These are phyloP conservation scores for Falco novaeseelandiae DNA, from an alignment of 2,797 vertebrate genomes.

Conservation along the genomic window DNA sequence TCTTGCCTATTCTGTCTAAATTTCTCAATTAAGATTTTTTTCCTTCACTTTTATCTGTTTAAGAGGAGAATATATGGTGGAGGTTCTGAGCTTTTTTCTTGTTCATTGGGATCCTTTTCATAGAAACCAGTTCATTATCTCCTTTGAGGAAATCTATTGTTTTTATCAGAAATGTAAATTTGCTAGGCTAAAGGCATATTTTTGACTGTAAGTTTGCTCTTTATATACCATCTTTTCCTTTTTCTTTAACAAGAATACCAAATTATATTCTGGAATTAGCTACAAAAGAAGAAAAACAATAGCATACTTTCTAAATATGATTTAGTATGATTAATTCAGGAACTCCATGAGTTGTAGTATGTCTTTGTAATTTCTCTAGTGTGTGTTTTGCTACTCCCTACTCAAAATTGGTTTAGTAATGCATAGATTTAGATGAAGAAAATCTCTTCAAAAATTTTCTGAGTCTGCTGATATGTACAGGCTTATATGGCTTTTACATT, in stretches of 20 bases:
- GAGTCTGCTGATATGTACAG: background rate
- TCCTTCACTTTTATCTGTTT: background rate
- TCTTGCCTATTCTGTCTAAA: background rate
- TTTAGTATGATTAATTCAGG: background rate
- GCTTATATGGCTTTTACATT: background rate
- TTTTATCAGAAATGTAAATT: background rate
- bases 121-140: background rate
- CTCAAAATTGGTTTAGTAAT: background rate
- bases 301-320: background rate
- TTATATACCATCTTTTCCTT: background rate
- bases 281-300: background rate
- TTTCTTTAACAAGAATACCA: background rate
- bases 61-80: background rate
- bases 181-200: background rate
- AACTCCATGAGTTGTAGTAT: background rate
- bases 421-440: background rate
- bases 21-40: background rate
- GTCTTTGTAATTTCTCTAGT: background rate
- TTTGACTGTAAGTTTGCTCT: background rate
- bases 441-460: background rate
- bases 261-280: background rate
- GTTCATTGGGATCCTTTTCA: background rate
- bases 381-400: background rate
- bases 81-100: background rate
- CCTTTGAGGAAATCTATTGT: background rate